Evolutionary conservation across 2,888 invertebrate genomes (phyloP), one percentile per base, ranked within the genome.

Genomic region (Zygogramma bicolorata): DNA sequence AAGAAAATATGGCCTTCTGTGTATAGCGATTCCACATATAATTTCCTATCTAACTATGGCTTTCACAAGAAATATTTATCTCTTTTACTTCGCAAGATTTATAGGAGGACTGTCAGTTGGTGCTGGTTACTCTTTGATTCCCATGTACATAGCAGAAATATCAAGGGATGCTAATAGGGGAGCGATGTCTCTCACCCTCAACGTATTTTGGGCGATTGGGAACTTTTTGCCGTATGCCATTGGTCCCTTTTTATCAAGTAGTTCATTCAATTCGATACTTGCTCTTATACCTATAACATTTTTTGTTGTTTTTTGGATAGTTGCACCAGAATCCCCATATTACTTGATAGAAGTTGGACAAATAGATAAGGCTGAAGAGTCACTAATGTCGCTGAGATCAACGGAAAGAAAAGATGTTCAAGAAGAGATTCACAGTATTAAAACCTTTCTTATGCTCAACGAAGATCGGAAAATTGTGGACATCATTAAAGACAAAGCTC

Each of bases 81-180:
- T 78, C 8, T 83, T 77, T 60, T 88, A 87, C 74, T 81, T 85
- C 1, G 88, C 88, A 18, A 82, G 90, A 76, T 79, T 89, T 20
- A 71, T 89, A 7, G 85, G 85, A 18, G 95, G 95, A 59, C 81
- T 93, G 0, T 91, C 91, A 0, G 89, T 92, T 0, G 93, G 94
- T 0, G 91, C 93, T 81, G 88, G 92, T 13, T 93, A 92, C 87
- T 92, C 93, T 0, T 90, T 93, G 1, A 90, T 92, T 0, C 95
- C 96, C 0, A 93, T 95, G 91, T 97, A 96, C 87, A 91, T 95
- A 74, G 94, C 94, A 53, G 97, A 97, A 86, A 93, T 95, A 42
- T 91, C 95, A 0, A 86, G 94, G 88, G 92, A 93, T 72, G 92
- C 93, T 20, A 90, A 92, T 8, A 89, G 97, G 75, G 97, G 97